Evolutionary conservation across 2,888 invertebrate genomes (phyloP).

Genomic region (Andricus quercusramuli): DNA sequence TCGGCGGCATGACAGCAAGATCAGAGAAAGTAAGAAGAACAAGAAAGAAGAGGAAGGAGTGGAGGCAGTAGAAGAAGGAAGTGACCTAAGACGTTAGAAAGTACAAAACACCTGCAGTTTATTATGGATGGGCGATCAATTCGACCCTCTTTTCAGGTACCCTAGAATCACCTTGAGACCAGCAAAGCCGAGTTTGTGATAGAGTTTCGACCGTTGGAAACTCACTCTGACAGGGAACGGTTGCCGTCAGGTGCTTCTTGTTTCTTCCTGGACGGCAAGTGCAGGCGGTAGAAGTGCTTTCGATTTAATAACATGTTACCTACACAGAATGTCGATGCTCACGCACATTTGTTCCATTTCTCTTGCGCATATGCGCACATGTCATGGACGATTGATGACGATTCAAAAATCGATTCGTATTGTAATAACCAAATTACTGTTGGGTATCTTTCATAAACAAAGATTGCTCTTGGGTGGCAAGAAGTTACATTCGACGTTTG

Average conservation of each 20-base stretch:
- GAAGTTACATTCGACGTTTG: background rate
- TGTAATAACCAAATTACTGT: background rate
- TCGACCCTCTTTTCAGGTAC: constrained; percentile 58
- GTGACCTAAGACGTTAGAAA: constrained; percentile 57
- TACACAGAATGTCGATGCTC: constrained; percentile 24
- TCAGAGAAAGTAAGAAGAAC: constrained; percentile 25
- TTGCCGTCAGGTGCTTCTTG: constrained; percentile 75
- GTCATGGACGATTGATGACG: constrained; percentile 2
- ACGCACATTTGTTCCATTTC: constrained; percentile 18
- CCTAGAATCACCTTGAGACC: constrained; percentile 52
- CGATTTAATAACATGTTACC: constrained; percentile 75
- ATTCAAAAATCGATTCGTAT: constrained; percentile 5
- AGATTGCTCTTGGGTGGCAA: background rate
- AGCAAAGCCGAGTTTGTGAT: constrained; percentile 42
- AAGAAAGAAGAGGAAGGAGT: constrained; percentile 35
- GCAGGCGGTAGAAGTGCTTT: constrained; percentile 73
- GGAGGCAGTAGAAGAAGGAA: constrained; percentile 52
- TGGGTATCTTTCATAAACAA: background rate
- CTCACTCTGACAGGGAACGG: constrained; percentile 62
- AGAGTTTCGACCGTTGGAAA: constrained; percentile 64
- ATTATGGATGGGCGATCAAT: constrained; percentile 70
- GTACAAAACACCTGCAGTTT: constrained; percentile 64
- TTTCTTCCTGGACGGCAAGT: constrained; percentile 76
- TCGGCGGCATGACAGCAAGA: background rate
- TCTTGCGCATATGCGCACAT: constrained; percentile 43